A percentile compares a stretch with the other conserved stretches of the same genome.
Evolutionary conservation across 2,797 vertebrate species (phyloP).

Genomic region (Selene dorsalis): DNA sequence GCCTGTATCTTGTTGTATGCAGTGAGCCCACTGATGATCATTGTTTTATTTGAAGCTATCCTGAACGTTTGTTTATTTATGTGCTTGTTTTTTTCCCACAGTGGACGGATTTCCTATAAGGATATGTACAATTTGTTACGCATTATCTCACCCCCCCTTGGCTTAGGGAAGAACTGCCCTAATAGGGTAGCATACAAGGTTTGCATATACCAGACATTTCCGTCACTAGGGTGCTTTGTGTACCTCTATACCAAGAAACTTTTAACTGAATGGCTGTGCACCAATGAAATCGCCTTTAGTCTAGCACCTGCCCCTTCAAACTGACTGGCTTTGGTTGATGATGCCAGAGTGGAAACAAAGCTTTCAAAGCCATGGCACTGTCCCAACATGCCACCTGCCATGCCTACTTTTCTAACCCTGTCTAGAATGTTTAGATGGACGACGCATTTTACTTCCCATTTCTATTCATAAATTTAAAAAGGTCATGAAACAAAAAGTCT

Average conservation of each 20-base stretch:
- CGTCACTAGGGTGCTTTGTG: slow-evolving; percentile 83
- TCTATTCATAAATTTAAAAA: background rate
- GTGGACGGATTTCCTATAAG: slow-evolving; percentile 97
- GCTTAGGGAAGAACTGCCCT: slow-evolving; percentile 99
- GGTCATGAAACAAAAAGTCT: background rate
- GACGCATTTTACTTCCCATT: slow-evolving; percentile 11
- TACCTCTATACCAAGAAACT: slow-evolving; percentile 78
- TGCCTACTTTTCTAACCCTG: slow-evolving; percentile 38
- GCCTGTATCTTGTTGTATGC: slow-evolving; percentile 63
- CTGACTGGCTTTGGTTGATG: slow-evolving; percentile 88
- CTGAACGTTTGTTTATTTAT: slow-evolving; percentile 81
- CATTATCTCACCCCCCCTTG: slow-evolving; percentile 96
- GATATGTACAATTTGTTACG: slow-evolving; percentile 99
- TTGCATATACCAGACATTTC: slow-evolving; percentile 89
- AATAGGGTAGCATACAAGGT: slow-evolving; percentile 99
- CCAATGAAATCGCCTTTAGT: slow-evolving; percentile 86
- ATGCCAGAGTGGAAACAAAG: slow-evolving; percentile 85
- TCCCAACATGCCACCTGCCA: slow-evolving; percentile 47
- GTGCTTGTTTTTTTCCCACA: slow-evolving; percentile 88
- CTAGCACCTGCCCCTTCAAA: slow-evolving; percentile 82
- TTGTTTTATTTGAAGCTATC: slow-evolving; percentile 75
- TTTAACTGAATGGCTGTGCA: slow-evolving; percentile 87
- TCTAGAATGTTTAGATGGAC: slow-evolving; percentile 16
- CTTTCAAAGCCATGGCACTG: slow-evolving; percentile 79
- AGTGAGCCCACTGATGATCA: slow-evolving; percentile 73